Base-by-base conservation (phyloP, 2,888 invertebrate genomes). In the Eilema caniola region DNA sequence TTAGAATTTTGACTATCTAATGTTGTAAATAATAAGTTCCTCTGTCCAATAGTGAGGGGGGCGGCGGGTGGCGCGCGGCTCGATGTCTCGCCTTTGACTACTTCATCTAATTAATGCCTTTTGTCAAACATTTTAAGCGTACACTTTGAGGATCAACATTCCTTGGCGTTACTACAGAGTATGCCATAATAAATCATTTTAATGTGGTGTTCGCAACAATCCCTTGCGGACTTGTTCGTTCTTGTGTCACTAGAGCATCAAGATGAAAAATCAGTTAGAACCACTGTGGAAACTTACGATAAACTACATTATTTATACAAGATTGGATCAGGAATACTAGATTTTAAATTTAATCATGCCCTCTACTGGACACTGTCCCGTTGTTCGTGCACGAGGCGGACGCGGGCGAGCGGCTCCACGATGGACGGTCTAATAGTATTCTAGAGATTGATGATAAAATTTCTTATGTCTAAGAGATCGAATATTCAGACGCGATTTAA, bases 1-100 rank as follows among this genome's bases (percentile, higher is more conserved):
- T 90, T 92, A 92, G 77, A 95, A 95, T 95, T 95, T 94, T 84
- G 93, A 90, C 95, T 95, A 95, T 94, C 95, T 95, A 95, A 92
- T 83, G 88, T 90, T 86, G 90, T 90, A 88, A 91, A 90, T 83
- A 89, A 91, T 86, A 88, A 88, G 77, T 83, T 83, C 79, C 79
- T 83, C 75, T 81, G 85, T 84, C 80, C 80, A 83, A 84, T 78
- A 83, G 84, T 84, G 84, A 79, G 78, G 82, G 77, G 84, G 86
- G 60, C 78, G 80, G 82, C 79, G 86, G 82, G 84, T 85, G 76
- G 86, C 84, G 85, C 82, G 85, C 77, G 85, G 83, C 85, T 85
- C 83, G 86, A 82, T 77, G 85, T 79, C 77, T 76, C 77, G 72
- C 77, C 82, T 80, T 86, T 73, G 71, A 81, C 87, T 87, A 85